Percentiles rank a stretch among this genome's conserved stretches.
Conservation (phyloP, 2,888 invertebrate species). For the Priocnemis perturbator region DNA sequence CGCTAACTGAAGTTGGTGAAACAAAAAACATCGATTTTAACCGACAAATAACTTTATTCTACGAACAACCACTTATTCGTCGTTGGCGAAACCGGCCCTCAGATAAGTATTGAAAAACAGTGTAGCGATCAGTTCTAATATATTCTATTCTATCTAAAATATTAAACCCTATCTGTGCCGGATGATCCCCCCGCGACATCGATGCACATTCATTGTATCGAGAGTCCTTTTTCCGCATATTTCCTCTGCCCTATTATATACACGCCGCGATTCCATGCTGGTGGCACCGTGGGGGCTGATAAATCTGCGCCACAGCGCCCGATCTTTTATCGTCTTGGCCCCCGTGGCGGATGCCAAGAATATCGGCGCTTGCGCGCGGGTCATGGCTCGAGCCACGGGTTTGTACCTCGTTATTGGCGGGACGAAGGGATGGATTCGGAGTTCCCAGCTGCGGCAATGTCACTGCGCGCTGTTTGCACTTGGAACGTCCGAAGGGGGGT, state of each 20-base stretch:
- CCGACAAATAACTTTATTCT: too few species aligned
- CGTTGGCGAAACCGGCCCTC: too few species aligned
- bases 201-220: background rate
- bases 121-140: too few species aligned
- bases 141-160: too few species aligned
- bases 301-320: conserved; percentile 46
- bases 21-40: too few species aligned
- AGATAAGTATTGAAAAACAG: too few species aligned
- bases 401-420: conserved; percentile 50
- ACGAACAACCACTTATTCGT: too few species aligned
- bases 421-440: conserved; percentile 35
- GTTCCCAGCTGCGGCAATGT: conserved; percentile 56
- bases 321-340: conserved; percentile 40
- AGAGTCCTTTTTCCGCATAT: conserved; percentile 21
- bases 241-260: conserved; percentile 18
- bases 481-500: conserved; percentile 19
- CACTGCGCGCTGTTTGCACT: conserved; percentile 59
- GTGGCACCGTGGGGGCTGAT: conserved; percentile 26
- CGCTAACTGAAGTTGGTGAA: too few species aligned
- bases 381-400: conserved; percentile 19
- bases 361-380: conserved; percentile 39
- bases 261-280: background rate
- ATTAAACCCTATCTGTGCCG: too few species aligned
- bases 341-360: conserved; percentile 29
- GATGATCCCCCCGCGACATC: too few species aligned